phyloP scores from a whole-genome alignment of 2,113 vertebrate genomes.

The Actenoides hombroni region DNA sequence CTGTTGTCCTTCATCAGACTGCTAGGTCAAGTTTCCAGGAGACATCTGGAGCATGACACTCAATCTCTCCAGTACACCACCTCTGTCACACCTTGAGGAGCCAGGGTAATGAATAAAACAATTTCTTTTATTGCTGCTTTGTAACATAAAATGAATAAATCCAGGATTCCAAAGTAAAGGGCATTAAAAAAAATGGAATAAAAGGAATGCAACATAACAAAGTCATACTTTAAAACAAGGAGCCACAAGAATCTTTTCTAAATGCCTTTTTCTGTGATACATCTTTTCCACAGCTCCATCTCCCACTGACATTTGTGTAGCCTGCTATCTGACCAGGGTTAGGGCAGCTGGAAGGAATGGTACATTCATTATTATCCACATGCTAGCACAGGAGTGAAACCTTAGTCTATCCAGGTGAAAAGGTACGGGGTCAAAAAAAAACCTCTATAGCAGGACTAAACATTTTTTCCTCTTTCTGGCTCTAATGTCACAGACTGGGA shows the following conservation, averaged over 20 bases:
- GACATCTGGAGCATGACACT: background rate
- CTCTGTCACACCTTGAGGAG: background rate
- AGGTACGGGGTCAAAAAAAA: background rate
- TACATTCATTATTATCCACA: background rate
- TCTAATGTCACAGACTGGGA: background rate
- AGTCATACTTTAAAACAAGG: background rate
- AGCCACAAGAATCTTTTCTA: background rate
- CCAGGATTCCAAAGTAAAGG: background rate
- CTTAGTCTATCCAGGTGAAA: background rate
- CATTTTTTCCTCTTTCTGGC: background rate
- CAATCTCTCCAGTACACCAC: background rate
- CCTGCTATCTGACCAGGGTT: background rate
- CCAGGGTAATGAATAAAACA: background rate
- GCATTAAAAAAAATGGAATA: background rate
- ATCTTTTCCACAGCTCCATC: background rate
- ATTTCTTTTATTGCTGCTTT: background rate
- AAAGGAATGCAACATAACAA: background rate
- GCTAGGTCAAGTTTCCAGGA: background rate
- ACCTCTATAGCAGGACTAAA: background rate
- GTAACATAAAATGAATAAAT: background rate
- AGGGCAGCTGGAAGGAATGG: background rate
- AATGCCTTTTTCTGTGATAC: background rate
- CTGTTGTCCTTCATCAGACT: background rate
- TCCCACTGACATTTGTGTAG: background rate
- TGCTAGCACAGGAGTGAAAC: rapidly evolving